Evolutionary conservation across 2,113 vertebrate species (phyloP).

Genomic region (Callipepla californica): DNA sequence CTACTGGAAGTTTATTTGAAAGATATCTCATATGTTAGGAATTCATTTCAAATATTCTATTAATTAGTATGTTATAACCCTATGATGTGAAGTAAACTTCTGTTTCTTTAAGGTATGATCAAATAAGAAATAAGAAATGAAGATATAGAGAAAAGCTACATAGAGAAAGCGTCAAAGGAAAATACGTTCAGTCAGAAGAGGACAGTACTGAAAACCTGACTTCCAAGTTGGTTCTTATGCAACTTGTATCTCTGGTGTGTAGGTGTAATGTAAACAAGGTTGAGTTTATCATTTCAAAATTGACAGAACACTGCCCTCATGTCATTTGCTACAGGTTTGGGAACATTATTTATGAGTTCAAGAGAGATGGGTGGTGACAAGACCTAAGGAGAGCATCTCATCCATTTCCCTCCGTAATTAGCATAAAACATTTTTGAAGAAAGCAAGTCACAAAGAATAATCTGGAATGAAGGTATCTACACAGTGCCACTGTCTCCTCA

Average conservation of each 20-base stretch:
- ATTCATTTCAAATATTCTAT: neutral
- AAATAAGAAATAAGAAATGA: neutral
- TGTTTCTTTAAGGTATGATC: neutral
- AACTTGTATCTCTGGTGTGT: neutral
- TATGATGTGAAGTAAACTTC: neutral
- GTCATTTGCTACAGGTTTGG: neutral
- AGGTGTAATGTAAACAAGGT: neutral
- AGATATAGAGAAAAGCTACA: neutral
- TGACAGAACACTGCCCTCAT: neutral
- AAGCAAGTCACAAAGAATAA: neutral
- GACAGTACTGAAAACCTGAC: neutral
- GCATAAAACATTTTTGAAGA: neutral
- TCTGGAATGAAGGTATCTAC: neutral
- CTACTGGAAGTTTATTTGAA: neutral
- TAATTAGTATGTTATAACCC: neutral
- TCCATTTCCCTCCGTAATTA: neutral
- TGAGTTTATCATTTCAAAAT: neutral
- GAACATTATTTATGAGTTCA: neutral
- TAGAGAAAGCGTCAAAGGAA: neutral
- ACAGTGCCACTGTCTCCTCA: accelerated
- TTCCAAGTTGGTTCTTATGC: neutral
- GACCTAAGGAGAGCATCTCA: neutral
- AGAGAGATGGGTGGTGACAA: neutral
- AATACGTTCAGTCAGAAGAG: neutral
- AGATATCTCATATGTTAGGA: neutral